Base-by-base conservation (phyloP, 2,888 invertebrate genomes). In the Altica lythri region DNA sequence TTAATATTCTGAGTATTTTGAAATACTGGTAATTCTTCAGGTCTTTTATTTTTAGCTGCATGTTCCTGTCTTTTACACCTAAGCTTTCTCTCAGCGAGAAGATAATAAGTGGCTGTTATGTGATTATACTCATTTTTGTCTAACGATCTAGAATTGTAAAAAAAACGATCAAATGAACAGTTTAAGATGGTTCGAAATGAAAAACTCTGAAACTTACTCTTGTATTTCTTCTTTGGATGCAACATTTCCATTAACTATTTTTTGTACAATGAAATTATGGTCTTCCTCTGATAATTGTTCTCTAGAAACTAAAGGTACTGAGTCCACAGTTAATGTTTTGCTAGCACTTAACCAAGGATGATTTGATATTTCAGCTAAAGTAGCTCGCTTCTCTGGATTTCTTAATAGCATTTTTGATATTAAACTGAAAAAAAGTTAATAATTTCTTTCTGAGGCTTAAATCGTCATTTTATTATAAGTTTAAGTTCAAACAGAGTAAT, bases 71-170 rank as follows among this genome's bases (percentile, higher is more conserved):
- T 82, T 71, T 89, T 86, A 44, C 87, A 84, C 61, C 90, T 83
- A 34, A 99, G 80, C 74, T 94, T 91, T 61, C 95, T 82, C 78
- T 99, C 99, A 9, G 96, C 97, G 66, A 99, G 79, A 66, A 99
- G 81, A 79, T 92, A 99, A 79, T 97, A 99, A 13, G 98, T 99
- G 38, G 98, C 98, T 19, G 98, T 97, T 70, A 99, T 90, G 77
- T 99, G 95, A 79, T 95, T 95, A 78, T 99, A 99, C 72, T 95
- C 94, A 78, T 97, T 93, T 73, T 89, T 90, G 72, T 96, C 95
- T 70, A 99, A 79, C 50, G 95, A 90, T 61, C 92, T 92, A 73
- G 18, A 75, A 75, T 44, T 16, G 12, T n/a, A 42, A 8, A 10
- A 32, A 19, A 34, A 42, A 13, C 5, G 4, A 9, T 30, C 30